Percentiles rank a stretch among this genome's conserved stretches.
Evolutionary conservation across 2,797 vertebrate genomes (phyloP).

Genomic region (Gadopsis marmoratus): DNA sequence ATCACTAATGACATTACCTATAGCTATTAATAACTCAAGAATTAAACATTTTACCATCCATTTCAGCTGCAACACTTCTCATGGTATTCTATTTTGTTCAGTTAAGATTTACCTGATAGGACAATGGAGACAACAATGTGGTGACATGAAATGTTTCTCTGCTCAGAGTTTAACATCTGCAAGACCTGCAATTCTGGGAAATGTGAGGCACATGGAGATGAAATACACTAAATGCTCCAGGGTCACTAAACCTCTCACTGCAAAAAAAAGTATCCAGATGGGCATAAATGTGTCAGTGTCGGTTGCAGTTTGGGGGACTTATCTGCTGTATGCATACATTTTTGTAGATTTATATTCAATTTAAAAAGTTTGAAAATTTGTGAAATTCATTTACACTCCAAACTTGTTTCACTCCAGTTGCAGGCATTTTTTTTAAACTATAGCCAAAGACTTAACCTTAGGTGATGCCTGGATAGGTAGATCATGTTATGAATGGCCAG

Average conservation of each 20-base stretch:
- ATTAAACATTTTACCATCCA: neutral
- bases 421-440: neutral
- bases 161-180: neutral
- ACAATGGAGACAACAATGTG: neutral
- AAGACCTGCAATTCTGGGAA: neutral
- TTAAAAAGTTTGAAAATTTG: neutral
- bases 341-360: neutral
- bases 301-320: neutral
- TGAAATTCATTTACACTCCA: neutral
- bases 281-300: neutral
- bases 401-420: neutral
- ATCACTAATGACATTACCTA: constrained; percentile 15
- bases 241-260: neutral
- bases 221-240: neutral
- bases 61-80: neutral
- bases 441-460: neutral
- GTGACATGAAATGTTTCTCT: neutral
- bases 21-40: constrained; percentile 14
- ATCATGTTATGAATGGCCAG: neutral
- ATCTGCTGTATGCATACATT: neutral
- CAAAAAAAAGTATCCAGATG: neutral
- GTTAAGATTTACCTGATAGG: neutral
- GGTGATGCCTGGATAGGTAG: neutral
- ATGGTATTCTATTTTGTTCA: neutral
- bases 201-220: neutral